Evolutionary conservation across 2,113 vertebrate species (phyloP), one percentile per base, ranked within the genome.

Genomic region (Hippoglossus stenolepis): DNA sequence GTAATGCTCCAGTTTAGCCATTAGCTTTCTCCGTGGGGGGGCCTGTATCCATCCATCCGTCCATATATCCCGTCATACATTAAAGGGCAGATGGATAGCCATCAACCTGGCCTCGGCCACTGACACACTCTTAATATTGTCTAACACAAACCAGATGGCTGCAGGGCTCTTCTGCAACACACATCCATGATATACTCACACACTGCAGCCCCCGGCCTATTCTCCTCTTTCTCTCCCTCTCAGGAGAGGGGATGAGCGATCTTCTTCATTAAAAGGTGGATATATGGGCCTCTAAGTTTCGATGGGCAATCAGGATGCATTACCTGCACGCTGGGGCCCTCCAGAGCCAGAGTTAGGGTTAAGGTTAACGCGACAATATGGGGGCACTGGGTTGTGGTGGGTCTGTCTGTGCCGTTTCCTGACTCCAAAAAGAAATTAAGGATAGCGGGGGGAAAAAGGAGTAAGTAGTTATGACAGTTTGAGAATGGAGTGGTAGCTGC

Each of bases 1-100:
- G 84, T 95, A 95, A 97, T 96, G 95, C 91, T 90, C 85, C 84
- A 92, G 91, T 95, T 96, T 95, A 95, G 95, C 96, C 96, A 96
- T 95, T 93, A 91, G 94, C 94, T 95, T 83, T 7, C 83, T 95
- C 95, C 92, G 91, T 92, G 78, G 62, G 89, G 91, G 80, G 86
- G 59, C 68, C 67, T 76, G 82, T 71, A 89, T 88, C 80, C 78
- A 69, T 85, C 78, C 71, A 71, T 82, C 75, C 85, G 83, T 82
- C 73, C 75, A 83, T 89, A 87, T 85, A 90, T 85, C 84, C 80
- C 51, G 70, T 83, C 86, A 86, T 83, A 90, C 88, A 90, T 89
- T 91, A 90, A 92, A 91, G 85, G 86, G 83, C 75, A 91, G 90
- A 93, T 94, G 93, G 93, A 93, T 93, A 90, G 89, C 87, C 90